Base-by-base conservation (phyloP, 2,888 invertebrate genomes). In the Rotaria macrura region DNA sequence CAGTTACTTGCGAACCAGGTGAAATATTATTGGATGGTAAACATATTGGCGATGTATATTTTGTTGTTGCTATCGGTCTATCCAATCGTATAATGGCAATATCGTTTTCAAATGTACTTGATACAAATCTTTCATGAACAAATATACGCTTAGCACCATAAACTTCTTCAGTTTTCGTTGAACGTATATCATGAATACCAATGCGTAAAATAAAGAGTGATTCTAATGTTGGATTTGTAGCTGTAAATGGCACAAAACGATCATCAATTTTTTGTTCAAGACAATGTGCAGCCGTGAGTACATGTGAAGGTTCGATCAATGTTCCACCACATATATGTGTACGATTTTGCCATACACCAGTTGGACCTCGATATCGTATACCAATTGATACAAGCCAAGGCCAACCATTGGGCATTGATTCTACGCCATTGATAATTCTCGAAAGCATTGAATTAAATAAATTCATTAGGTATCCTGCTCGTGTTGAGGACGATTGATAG, bases 261-360 rank as follows among this genome's bases (percentile, higher is more conserved):
- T 85, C 65, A 49, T 83, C 83, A 25, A 47, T 47, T 34, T 83
- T 83, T 49, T 47, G 83, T 23, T 83, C 83, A 43, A 85, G 38
- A 72, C 85, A 85, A 52, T 85, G 85, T 38, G 85, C 85, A 43
- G 85, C 85, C 10, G 85, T 85, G 3, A 85, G 65, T 25, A 85
- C 85, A 49, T 84, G 57, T 49, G 57, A 43, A n/a, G 54, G 25
- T 29, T 65, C 65, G 20, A 85, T 65, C 40, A 85, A 84, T 65
- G 85, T 84, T 20, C 85, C 85, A 25, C 83, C 83, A 65, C 85
- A 85, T 29, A 79, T 79, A 40, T 79, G 79, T 14, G 79, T 79
- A 9, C 79, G 79, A 43, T 79, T 79, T 43, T 40, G 43, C 79
- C 79, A 79, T 79, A n/a, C 2, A 43, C 79, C 79, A 9, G 25